Evolutionary conservation across 2,113 vertebrate genomes (phyloP).

Genomic region (Rhabdomys dilectus): DNA sequence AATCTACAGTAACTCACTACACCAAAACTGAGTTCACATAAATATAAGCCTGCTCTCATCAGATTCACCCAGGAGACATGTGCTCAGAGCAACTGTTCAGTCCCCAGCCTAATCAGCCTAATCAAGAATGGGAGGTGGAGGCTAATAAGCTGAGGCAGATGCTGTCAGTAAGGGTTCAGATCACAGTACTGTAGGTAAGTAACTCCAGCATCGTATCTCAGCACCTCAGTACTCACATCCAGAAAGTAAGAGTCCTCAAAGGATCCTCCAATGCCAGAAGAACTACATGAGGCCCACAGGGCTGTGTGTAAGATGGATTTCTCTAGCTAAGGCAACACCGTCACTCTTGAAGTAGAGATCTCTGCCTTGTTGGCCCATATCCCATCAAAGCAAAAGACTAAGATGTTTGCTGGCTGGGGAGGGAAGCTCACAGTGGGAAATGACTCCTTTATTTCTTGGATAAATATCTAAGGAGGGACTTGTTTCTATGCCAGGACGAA

Average conservation of each 20-base stretch:
- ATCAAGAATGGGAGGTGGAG: background rate
- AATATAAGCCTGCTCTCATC: background rate
- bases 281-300: background rate
- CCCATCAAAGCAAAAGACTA: background rate
- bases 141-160: background rate
- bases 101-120: background rate
- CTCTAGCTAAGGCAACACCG: background rate
- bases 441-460: background rate
- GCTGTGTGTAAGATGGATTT: background rate
- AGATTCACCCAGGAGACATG: background rate
- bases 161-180: background rate
- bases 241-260: background rate
- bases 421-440: background rate
- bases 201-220: background rate
- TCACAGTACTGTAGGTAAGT: background rate
- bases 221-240: background rate
- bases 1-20: background rate
- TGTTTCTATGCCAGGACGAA: background rate
- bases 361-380: background rate
- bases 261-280: background rate
- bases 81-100: background rate
- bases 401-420: no score
- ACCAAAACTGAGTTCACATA: background rate
- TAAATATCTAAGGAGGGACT: conserved; percentile 20
- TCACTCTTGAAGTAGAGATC: fast-evolving